phyloP scores from a whole-genome alignment of 2,888 invertebrate species.

The Harpalus rubripes region DNA sequence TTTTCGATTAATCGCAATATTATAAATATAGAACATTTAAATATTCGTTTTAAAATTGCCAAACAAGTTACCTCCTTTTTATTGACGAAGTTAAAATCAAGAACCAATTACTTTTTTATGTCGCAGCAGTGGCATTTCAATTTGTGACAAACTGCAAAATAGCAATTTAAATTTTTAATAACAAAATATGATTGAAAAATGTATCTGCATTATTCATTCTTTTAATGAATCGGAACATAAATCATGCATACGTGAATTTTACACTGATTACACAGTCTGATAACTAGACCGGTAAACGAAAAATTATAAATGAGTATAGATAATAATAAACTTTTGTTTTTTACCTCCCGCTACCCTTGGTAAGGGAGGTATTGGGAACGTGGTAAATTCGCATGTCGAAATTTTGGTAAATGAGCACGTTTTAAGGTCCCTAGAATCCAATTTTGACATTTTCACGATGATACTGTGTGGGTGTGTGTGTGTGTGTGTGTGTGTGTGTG shows the following conservation, averaged over 20 bases:
- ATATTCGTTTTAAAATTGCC: neutral
- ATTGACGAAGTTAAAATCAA: neutral
- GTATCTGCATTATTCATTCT: neutral
- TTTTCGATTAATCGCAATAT: neutral
- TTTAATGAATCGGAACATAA: neutral
- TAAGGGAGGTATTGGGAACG: too few relatives aligned
- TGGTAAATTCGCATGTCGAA: too few relatives aligned
- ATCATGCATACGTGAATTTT: neutral
- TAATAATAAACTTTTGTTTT: too few relatives aligned
- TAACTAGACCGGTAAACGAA: slow-evolving; percentile 3
- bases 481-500: too few relatives aligned
- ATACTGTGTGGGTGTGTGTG: too few relatives aligned
- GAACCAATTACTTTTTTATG: slow-evolving; percentile 1
- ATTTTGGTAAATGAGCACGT: too few relatives aligned
- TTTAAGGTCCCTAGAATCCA: too few relatives aligned
- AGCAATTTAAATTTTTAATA: slow-evolving; percentile 4
- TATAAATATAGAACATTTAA: neutral
- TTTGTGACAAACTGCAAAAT: slow-evolving; percentile 1
- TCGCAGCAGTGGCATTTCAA: neutral
- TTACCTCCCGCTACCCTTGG: too few relatives aligned
- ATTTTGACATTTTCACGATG: too few relatives aligned
- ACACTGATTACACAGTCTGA: neutral
- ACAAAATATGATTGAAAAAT: slow-evolving; percentile 10
- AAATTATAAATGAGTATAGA: neutral
- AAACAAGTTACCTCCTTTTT: neutral